Evolutionary conservation across 2,888 invertebrate species (phyloP).

Genomic region (Apodemia mormo): DNA sequence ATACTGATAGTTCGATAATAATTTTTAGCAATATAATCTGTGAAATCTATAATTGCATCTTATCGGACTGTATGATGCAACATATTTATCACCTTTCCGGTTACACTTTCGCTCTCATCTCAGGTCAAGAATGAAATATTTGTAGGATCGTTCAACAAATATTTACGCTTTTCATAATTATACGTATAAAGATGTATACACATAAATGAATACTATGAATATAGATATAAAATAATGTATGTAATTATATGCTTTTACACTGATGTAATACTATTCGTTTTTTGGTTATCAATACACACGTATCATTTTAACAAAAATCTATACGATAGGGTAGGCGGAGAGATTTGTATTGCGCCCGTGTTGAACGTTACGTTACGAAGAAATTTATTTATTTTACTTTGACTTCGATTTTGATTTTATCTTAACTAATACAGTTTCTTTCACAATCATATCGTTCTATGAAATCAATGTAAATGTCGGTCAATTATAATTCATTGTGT

Average conservation of each 20-base stretch:
- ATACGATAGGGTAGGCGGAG: too few species aligned
- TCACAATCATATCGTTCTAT: slow-evolving; percentile 3
- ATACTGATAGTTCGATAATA: background rate
- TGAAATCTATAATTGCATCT: slow-evolving; percentile 10
- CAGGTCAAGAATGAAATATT: slow-evolving; percentile 5
- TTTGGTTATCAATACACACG: too few species aligned
- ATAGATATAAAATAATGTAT: too few species aligned
- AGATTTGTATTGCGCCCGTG: too few species aligned
- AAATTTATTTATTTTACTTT: too few species aligned
- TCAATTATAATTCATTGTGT: slow-evolving; percentile 16
- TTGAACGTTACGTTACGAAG: too few species aligned
- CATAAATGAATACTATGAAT: too few species aligned
- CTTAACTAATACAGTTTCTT: background rate
- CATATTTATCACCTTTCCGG: background rate
- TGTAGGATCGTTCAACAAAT: background rate
- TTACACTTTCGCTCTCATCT: background rate
- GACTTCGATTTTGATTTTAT: background rate
- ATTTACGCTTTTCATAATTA: background rate
- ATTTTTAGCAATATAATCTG: slow-evolving; percentile 1
- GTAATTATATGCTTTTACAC: too few species aligned
- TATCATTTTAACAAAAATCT: too few species aligned
- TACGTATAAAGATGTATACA: too few species aligned
- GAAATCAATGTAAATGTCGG: slow-evolving; percentile 12
- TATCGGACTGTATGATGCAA: background rate
- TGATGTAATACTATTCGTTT: too few species aligned